Conservation (phyloP, 2,797 vertebrate genomes). For the Dromococcyx pavoninus region DNA sequence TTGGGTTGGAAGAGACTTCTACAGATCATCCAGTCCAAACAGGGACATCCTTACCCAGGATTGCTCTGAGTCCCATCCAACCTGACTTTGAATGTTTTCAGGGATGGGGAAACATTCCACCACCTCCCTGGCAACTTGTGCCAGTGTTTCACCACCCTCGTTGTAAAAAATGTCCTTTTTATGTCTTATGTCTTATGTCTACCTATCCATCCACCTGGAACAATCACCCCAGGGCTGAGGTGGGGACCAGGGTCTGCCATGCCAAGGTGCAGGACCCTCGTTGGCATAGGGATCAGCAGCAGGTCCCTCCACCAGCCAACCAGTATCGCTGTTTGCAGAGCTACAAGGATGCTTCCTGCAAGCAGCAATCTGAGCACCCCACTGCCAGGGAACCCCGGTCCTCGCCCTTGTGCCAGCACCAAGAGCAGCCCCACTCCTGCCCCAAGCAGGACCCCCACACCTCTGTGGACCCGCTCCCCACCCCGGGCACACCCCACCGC, state of each 20-base stretch:
- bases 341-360: background rate
- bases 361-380: background rate
- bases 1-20: too few relatives aligned
- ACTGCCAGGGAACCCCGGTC: background rate
- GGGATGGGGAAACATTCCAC: too few relatives aligned
- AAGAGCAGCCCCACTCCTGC: background rate
- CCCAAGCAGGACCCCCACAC: background rate
- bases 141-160: too few relatives aligned
- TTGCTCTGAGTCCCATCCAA: too few relatives aligned
- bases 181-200: too few relatives aligned
- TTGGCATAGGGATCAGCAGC: background rate
- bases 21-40: too few relatives aligned
- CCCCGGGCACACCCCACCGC: background rate
- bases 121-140: too few relatives aligned
- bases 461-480: background rate
- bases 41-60: too few relatives aligned
- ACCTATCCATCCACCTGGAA: background rate
- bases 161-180: too few relatives aligned
- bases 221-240: background rate
- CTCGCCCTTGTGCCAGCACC: fast-evolving
- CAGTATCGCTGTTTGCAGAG: background rate
- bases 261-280: background rate
- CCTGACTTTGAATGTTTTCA: too few relatives aligned
- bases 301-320: background rate
- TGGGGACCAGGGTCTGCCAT: background rate